Percentiles rank a stretch among this genome's conserved stretches.
phyloP scores from a whole-genome alignment of 2,888 invertebrate genomes.

The Torymus tubicola region DNA sequence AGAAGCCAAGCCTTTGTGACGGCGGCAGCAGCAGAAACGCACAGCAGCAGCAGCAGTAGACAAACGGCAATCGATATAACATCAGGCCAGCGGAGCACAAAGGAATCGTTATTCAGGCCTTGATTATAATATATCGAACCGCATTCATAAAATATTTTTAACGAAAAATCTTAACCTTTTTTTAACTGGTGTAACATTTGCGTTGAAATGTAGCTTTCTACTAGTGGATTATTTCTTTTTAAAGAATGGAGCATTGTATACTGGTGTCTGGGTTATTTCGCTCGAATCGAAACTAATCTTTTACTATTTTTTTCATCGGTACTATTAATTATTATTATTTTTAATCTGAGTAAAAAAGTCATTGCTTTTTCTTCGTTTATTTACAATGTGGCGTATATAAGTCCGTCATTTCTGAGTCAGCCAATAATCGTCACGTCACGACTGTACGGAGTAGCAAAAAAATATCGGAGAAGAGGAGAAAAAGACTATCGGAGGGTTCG shows the following conservation, averaged over 20 bases:
- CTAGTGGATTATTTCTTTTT: background rate
- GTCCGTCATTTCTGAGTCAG: too few relatives aligned
- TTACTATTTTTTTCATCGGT: background rate
- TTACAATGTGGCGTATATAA: too few relatives aligned
- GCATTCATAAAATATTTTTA: slow-evolving; percentile 21
- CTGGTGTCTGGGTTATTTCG: background rate
- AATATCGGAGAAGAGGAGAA: background rate
- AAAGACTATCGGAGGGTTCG: background rate
- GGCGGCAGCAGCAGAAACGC: background rate
- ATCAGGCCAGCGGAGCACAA: slow-evolving; percentile 40
- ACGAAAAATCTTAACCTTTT: slow-evolving; percentile 9
- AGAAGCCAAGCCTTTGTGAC: slow-evolving; percentile 27
- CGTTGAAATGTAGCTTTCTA: background rate
- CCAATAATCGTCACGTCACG: background rate
- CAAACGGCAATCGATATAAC: slow-evolving; percentile 53
- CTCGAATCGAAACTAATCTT: background rate
- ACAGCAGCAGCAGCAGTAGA: slow-evolving; percentile 22
- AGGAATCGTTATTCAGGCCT: slow-evolving; percentile 46
- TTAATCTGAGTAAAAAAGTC: background rate
- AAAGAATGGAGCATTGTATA: background rate
- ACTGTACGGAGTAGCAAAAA: background rate
- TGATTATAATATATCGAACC: background rate
- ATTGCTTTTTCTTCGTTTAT: background rate
- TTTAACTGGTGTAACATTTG: background rate
- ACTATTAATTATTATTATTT: background rate